Conservation (phyloP, 2,888 invertebrate genomes). For the Rhagophthalmus giganteus region DNA sequence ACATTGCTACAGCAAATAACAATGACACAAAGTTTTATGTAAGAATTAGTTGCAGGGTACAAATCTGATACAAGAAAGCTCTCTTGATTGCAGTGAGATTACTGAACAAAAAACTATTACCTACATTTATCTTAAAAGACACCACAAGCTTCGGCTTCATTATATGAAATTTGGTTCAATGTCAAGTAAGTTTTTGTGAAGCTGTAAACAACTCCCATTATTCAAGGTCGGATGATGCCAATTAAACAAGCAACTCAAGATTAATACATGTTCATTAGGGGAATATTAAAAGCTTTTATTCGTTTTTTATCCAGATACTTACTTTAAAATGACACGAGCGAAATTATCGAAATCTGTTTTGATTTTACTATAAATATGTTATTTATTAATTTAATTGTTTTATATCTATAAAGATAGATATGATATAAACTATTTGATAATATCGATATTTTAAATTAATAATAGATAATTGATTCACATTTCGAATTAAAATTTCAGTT, state of each 20-base stretch:
- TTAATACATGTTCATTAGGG: conserved; percentile 23
- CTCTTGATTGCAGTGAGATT: conserved; percentile 4
- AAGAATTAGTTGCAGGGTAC: conserved; percentile 2
- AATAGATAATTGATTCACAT: too few species aligned
- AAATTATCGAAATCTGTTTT: too few species aligned
- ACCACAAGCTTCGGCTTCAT: conserved; percentile 15
- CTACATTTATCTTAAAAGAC: conserved; percentile 23
- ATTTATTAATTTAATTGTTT: too few species aligned
- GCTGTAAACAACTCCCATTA: conserved; percentile 23
- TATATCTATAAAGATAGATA: too few species aligned
- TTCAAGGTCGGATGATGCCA: conserved; percentile 19
- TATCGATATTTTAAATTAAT: too few species aligned
- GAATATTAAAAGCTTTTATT: conserved; percentile 7
- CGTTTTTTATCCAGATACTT: background rate
- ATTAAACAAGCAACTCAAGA: conserved; percentile 25
- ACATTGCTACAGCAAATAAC: background rate
- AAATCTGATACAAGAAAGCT: conserved; percentile 8
- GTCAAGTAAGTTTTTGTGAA: conserved; percentile 25
- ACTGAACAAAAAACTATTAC: conserved; percentile 17
- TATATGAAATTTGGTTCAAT: conserved; percentile 21
- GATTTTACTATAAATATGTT: too few species aligned
- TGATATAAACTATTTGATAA: too few species aligned
- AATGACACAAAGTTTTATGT: conserved; percentile 1
- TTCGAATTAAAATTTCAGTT: too few species aligned
- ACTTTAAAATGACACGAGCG: too few species aligned